Evolutionary conservation across 2,113 vertebrate genomes (phyloP).

Genomic region (Siniperca knerii): DNA sequence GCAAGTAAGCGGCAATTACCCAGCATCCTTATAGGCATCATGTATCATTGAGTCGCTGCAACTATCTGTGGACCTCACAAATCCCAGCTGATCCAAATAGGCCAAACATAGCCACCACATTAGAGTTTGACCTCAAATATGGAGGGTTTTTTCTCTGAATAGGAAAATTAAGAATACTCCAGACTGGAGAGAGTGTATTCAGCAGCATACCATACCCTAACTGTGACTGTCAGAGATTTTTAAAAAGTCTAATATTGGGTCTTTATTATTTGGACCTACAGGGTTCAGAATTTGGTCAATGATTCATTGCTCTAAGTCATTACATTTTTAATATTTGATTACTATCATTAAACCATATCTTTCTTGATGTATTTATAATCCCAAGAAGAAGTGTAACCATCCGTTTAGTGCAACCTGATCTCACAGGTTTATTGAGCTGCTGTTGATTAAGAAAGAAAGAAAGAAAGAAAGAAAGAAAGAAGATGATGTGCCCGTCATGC

Average conservation of each 20-base stretch:
- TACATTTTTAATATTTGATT: conserved; percentile 53
- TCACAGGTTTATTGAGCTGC: conserved; percentile 17
- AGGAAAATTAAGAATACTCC: conserved; percentile 43
- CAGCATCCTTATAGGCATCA: conserved; percentile 75
- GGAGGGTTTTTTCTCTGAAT: conserved; percentile 12
- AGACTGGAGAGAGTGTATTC: conserved; percentile 9
- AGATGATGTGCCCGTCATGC: conserved; percentile 13
- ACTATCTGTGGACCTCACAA: conserved; percentile 69
- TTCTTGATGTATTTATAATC: conserved; percentile 23
- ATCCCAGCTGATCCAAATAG: conserved; percentile 75
- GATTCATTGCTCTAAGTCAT: conserved; percentile 54
- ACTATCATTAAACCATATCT: conserved; percentile 48
- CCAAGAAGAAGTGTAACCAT: background rate
- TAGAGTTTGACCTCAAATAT: conserved; percentile 68
- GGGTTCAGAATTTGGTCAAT: conserved; percentile 54
- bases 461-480: conserved; percentile 49
- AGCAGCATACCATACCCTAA: background rate
- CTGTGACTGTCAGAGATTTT: background rate
- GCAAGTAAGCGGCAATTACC: conserved; percentile 79
- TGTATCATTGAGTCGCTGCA: conserved; percentile 79
- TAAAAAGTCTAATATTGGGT: conserved; percentile 40
- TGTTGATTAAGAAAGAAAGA: conserved; percentile 51
- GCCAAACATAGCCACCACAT: conserved; percentile 66
- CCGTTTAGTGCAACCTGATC: background rate
- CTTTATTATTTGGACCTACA: conserved; percentile 44